These are phyloP conservation scores for Zaprionus tsacasi DNA, from an alignment of 1,140 invertebrate species.

Conservation along the genomic window DNA sequence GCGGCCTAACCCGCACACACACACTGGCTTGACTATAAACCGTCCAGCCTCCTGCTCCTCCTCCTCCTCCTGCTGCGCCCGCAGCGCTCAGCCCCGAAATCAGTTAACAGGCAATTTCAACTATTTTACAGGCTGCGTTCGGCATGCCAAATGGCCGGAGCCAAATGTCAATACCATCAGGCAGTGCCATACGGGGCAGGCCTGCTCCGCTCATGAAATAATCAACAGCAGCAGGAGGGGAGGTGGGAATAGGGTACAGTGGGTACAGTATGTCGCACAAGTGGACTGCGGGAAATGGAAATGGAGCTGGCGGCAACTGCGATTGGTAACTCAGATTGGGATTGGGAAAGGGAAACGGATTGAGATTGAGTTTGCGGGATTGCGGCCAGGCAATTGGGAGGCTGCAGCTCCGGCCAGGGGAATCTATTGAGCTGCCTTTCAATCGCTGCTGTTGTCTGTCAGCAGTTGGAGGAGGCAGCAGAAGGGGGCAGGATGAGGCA, in stretches of 20 bases:
- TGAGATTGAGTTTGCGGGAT: slow-evolving; percentile 1
- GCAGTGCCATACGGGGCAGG: slow-evolving; percentile 25
- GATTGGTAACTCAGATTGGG: background rate
- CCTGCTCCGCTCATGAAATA: slow-evolving; percentile 38
- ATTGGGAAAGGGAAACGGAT: background rate
- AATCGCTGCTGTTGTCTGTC: background rate
- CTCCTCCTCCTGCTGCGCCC: too few relatives aligned
- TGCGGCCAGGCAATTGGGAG: background rate
- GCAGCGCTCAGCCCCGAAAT: slow-evolving; percentile 60
- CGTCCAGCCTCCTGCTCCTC: slow-evolving; percentile 1
- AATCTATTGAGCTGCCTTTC: background rate
- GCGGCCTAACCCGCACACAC: slow-evolving; percentile 46
- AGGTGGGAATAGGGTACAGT: background rate
- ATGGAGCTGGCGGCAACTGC: background rate
- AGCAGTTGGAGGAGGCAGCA: too few relatives aligned
- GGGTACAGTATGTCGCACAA: too few relatives aligned
- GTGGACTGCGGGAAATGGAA: slow-evolving; percentile 2
- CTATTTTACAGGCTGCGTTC: slow-evolving; percentile 71
- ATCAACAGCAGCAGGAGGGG: slow-evolving; percentile 31
- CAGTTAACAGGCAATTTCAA: slow-evolving; percentile 79
- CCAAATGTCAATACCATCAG: slow-evolving; percentile 78
- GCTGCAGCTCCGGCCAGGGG: background rate
- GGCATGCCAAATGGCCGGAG: slow-evolving; percentile 69
- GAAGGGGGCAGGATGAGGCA: too few relatives aligned
- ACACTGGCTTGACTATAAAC: slow-evolving; percentile 54